Evolutionary conservation across 2,113 vertebrate genomes (phyloP), one percentile per base, ranked within the genome.

Genomic region (Apus apus): DNA sequence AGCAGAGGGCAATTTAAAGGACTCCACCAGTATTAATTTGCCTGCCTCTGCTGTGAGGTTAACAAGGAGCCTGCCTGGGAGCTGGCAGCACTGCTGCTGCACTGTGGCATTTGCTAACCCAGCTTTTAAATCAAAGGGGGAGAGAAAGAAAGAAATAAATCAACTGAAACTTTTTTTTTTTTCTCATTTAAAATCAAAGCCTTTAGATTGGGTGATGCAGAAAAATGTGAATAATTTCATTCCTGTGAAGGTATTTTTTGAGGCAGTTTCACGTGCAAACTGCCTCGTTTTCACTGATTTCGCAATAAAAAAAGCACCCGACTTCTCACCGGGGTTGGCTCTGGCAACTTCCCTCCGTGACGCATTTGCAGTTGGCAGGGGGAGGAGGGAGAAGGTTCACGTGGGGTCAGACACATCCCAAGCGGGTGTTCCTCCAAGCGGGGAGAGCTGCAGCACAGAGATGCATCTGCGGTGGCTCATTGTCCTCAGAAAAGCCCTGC

Each of bases 341-440:
- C 61, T 90, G 73, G 85, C 90, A 81, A 3, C 67, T 53, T 93
- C 73, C 88, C 61, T 93, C 61, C 10, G 87, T 94, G 94, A 94
- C 70, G 75, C 77, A 62, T 65, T 89, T 81, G 82, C 70, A 91
- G 65, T 54, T 94, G 92, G 92, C 78, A 66, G 73, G 26, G 90
- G 61, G 81, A 78, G 90, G 81, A 91, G 57, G 81, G 53, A 71
- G 80, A 68, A 64, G 62, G 90, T 95, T 96, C 70, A 30, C 1
- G 32, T 71, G 77, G 77, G 87, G 94, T 89, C 85, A 94, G 5
- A 64, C n/a, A 40, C 92, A 74, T 74, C 80, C 91, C 56, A 38
- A 78, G 67, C 0, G 26, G 64, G 50, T 93, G 76, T 73, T 96
- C 80, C 64, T 94, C 80, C n/a, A 36, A 65, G 79, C 36, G 1